Base-by-base conservation (phyloP, 1,140 invertebrate species). In the Zaprionus camerounensis region DNA sequence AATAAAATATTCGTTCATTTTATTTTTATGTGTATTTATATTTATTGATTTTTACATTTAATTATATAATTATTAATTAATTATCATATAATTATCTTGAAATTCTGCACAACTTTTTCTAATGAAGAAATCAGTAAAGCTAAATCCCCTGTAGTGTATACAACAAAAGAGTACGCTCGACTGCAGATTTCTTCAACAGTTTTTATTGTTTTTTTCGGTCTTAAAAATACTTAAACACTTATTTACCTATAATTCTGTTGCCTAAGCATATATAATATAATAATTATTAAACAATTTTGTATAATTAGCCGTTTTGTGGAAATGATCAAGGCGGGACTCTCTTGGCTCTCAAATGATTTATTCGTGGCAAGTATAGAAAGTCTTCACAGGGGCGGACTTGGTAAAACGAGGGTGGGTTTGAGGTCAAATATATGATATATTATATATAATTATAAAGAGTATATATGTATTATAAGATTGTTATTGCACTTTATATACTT, bases 331-430 rank as follows among this genome's bases (percentile, higher is more conserved):
- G 11, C 46, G 20, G 20, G 9, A 49, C 46, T 49, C 46, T 49
- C 46, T 51, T 24, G 46, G 9, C 46, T 49, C 46, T 49, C n/a
- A 49, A 49, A 49, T 49, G 46, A 56, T 56, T 56, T 56, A 56
- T 56, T 56, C 53, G 53, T 31, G 26, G 53, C 24, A 56, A 56
- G 49, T 53, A n/a, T 17, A 56, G 53, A 31, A 31, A 28, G 28
- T 24, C 53, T 56, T 26, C 0, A 31, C 53, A 56, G 53, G 53
- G 13, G 13, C 26, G 53, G 15, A 56, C 22, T 31, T 28, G 1
- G 4, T 28, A 3, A 31, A n/a, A 3, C 3, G 5, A 15, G 26
- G 53, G 53, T 34, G 28, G 5, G 6, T 7, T 28, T 28, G 6
- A 7, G 6, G 26, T 28, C 26, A 28, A 28, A 28, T 28, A 28